Conservation (phyloP, 2,888 invertebrate species). For the Cephonodes hylas region DNA sequence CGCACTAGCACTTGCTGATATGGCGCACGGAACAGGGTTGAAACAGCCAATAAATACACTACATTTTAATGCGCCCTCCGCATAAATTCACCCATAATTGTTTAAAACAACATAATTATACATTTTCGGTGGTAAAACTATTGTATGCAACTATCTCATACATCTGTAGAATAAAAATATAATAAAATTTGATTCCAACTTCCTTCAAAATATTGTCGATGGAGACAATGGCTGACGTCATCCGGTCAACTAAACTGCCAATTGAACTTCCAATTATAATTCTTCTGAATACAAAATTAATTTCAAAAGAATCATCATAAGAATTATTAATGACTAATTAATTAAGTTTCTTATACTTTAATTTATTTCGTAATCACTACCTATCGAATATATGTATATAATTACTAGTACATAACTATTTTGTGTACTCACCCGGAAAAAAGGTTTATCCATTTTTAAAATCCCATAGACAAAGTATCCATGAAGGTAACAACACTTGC, state of each 20-base stretch:
- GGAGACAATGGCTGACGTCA: constrained; percentile 65
- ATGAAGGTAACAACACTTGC: constrained; percentile 34
- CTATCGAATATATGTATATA: not conserved
- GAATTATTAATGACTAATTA: not conserved
- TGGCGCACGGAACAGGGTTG: constrained; percentile 40
- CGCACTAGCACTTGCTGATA: constrained; percentile 59
- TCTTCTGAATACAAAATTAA: not conserved
- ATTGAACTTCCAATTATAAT: constrained; percentile 9
- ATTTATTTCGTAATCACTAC: not conserved
- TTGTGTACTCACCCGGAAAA: constrained; percentile 59
- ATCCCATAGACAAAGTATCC: constrained; percentile 57
- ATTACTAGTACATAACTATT: not conserved
- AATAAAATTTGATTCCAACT: constrained; percentile 23
- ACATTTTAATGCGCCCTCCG: not conserved
- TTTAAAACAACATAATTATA: not conserved
- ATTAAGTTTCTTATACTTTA: not conserved
- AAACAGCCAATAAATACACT: constrained; percentile 23
- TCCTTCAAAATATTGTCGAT: constrained; percentile 21
- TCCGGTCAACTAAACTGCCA: constrained; percentile 25
- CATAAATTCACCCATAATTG: not conserved
- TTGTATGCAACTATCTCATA: not conserved
- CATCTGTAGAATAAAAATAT: not conserved
- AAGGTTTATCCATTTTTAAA: constrained; percentile 70
- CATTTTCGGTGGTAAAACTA: not conserved
- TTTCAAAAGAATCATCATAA: not conserved